These are phyloP conservation scores for Drosophila bifasciata DNA, from an alignment of 1,140 invertebrate genomes.

Conservation along the genomic window DNA sequence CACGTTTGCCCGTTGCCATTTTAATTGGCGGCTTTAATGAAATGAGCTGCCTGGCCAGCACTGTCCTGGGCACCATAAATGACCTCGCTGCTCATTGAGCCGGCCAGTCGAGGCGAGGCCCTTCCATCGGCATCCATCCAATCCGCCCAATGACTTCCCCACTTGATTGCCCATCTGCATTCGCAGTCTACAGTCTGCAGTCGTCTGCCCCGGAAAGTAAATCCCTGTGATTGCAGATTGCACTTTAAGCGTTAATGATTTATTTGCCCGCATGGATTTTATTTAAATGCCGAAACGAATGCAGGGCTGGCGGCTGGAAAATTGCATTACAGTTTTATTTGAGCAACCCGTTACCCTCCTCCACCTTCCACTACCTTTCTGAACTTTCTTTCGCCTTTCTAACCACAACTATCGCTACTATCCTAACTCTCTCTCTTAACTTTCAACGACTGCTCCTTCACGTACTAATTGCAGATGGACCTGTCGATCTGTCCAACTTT, in stretches of 20 bases:
- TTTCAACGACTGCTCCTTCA: constrained; percentile 70
- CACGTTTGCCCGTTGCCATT: constrained; percentile 58
- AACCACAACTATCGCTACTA: constrained; percentile 31
- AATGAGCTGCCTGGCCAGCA: constrained; percentile 58
- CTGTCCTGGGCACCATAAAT: background rate
- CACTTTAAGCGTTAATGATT: constrained; percentile 78
- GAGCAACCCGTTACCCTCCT: too few relatives aligned
- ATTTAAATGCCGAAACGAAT: constrained; percentile 59
- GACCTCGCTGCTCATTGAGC: constrained; percentile 35
- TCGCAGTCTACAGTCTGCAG: constrained; percentile 13
- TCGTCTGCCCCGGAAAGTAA: constrained; percentile 56
- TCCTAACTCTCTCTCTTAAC: constrained; percentile 54
- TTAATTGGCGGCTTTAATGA: constrained; percentile 79
- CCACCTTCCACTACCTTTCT: too few relatives aligned
- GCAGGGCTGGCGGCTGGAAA: too few relatives aligned
- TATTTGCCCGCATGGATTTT: constrained; percentile 73
- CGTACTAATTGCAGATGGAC: constrained; percentile 82
- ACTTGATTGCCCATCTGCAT: constrained; percentile 39
- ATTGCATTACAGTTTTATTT: too few relatives aligned
- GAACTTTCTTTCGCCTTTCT: constrained; percentile 17
- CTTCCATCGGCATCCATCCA: too few relatives aligned
- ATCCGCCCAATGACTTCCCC: constrained; percentile 10
- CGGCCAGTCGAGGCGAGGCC: constrained; percentile 1
- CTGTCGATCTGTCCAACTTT: constrained; percentile 83
- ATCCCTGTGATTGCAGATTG: constrained; percentile 68